Evolutionary conservation across 1,140 invertebrate genomes (phyloP).

Genomic region (Drosophila seguyi): DNA sequence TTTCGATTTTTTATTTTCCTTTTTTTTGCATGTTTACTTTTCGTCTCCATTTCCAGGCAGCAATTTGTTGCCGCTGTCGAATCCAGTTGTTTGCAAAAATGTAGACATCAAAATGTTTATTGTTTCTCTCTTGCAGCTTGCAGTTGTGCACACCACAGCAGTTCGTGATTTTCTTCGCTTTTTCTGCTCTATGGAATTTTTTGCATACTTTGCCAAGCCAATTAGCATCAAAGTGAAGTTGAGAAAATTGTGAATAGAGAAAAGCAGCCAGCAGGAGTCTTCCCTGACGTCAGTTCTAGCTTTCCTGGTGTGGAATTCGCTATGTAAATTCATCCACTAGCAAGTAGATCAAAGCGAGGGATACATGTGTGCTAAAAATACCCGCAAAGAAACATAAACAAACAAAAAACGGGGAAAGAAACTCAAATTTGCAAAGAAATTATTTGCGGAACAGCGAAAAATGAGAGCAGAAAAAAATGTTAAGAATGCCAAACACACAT

Average conservation of each 20-base stretch:
- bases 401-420: slow-evolving; percentile 26
- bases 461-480: slow-evolving; percentile 25
- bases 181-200: slow-evolving; percentile 56
- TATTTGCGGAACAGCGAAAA: slow-evolving; percentile 32
- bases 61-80: slow-evolving; percentile 41
- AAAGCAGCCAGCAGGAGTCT: slow-evolving; percentile 19
- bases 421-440: slow-evolving; percentile 42
- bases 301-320: slow-evolving; percentile 27
- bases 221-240: slow-evolving; percentile 55
- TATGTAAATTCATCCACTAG: slow-evolving; percentile 31
- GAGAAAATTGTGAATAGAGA: slow-evolving; percentile 48
- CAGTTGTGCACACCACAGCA: slow-evolving; percentile 31
- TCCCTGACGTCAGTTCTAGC: slow-evolving; percentile 56
- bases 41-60: slow-evolving; percentile 46
- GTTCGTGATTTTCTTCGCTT: slow-evolving; percentile 74
- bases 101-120: slow-evolving; percentile 47
- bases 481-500: slow-evolving; percentile 5
- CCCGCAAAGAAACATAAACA: slow-evolving; percentile 23
- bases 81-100: slow-evolving; percentile 25
- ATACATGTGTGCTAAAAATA: slow-evolving; percentile 30
- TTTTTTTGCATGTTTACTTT: slow-evolving; percentile 57
- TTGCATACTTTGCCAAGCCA: slow-evolving; percentile 62
- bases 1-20: too few relatives aligned
- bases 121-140: slow-evolving; percentile 34
- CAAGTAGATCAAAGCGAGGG: slow-evolving; percentile 31